A percentile compares a stretch with the other conserved stretches of the same genome.
Conservation (phyloP, 2,888 invertebrate species). For the Metalampra italica region DNA sequence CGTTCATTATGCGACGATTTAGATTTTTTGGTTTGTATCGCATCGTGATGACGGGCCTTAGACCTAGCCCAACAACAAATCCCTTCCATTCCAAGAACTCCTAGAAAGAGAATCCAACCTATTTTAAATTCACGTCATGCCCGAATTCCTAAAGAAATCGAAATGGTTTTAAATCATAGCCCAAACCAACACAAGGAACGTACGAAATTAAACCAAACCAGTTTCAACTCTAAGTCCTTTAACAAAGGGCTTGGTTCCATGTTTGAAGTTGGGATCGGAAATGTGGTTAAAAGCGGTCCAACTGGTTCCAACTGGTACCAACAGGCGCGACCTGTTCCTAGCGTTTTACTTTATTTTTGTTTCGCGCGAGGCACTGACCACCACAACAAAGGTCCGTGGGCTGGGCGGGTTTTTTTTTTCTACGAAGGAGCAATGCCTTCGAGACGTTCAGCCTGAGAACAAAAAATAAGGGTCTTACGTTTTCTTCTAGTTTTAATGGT, state of each 20-base stretch:
- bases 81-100: not conserved
- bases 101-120: not conserved
- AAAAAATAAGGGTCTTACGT: conserved; percentile 13
- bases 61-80: not conserved
- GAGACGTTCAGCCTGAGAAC: conserved; percentile 33
- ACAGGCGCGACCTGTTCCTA: conserved; percentile 24
- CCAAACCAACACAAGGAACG: conserved; percentile 16
- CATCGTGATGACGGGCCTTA: too few relatives aligned
- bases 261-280: conserved; percentile 29
- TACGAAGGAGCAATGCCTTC: conserved; percentile 44
- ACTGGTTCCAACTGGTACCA: conserved; percentile 56
- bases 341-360: conserved; percentile 72
- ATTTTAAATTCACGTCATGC: not conserved
- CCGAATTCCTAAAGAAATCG: conserved; percentile 75
- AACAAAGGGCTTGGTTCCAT: conserved; percentile 21
- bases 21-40: too few relatives aligned
- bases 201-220: conserved; percentile 8
- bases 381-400: conserved; percentile 73
- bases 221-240: conserved; percentile 19
- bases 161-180: conserved; percentile 70
- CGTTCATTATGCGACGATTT: too few relatives aligned
- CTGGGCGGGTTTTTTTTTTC: conserved; percentile 36
- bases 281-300: conserved; percentile 58
- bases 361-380: conserved; percentile 75
- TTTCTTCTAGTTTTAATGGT: conserved; percentile 10